Evolutionary conservation across 2,797 vertebrate species (phyloP), one percentile per base, ranked within the genome.

Genomic region (Nothura maculosa): DNA sequence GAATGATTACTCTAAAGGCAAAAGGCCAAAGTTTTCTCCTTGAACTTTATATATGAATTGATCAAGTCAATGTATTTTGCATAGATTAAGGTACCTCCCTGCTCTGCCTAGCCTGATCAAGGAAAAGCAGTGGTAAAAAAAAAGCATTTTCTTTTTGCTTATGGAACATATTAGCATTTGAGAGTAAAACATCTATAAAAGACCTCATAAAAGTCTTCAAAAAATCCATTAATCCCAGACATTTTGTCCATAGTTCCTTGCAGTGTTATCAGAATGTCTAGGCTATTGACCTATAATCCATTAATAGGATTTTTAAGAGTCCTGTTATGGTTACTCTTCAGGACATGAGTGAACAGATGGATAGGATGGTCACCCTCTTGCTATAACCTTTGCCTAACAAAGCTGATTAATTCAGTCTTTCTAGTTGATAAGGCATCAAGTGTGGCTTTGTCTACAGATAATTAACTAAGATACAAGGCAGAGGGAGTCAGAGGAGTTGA

Each of bases 11-110:
- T 94, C 85, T 96, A 80, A 94, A 96, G 86, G 60, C 81, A 89
- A 94, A 92, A 87, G 80, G 78, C 63, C 73, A 92, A 86, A 78
- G 36, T 76, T 47, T 30, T 93, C 75, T 73, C 74, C 88, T 93
- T 97, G 96, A 97, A 96, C 96, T 95, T 97, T 96, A 96, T 67
- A 90, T 91, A 85, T 85, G 87, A 87, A 96, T 91, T 79, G 63
- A 86, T 90, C 88, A 80, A 87, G 61, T 96, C 85, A 91, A 69
- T 89, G 57, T 25, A 61, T 86, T 96, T 96, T 92, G 95, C 87
- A 85, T 92, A 93, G 80, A 91, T 97, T 95, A 92, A 85, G 89
- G 76, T 76, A 91, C 92, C 85, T 94, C 57, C 40, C 42, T 81
- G 42, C 57, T 94, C 94, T 87, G 36, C 89, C 69, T 90, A 82